Percentiles rank a stretch among this genome's conserved stretches.
phyloP scores from a whole-genome alignment of 2,888 invertebrate species.

The Agapostemon virescens region DNA sequence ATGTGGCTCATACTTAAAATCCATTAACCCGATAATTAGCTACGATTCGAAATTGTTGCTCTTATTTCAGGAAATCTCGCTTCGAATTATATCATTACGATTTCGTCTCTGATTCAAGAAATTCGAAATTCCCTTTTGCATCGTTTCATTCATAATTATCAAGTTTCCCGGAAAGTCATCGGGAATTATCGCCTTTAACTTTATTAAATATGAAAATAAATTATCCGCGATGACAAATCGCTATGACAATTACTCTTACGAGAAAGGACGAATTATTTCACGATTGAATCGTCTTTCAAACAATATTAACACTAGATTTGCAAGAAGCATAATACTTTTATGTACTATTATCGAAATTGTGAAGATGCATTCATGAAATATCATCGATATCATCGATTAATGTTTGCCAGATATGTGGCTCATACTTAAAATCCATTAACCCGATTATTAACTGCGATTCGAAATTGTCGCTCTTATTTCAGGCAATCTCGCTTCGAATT shows the following conservation, averaged over 20 bases:
- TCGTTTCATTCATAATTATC: background rate
- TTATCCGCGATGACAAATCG: no score
- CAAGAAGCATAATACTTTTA: no score
- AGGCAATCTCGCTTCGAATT: background rate
- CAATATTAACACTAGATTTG: no score
- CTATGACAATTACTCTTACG: no score
- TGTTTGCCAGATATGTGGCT: background rate
- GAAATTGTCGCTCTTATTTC: background rate
- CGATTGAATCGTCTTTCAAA: no score
- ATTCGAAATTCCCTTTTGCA: background rate
- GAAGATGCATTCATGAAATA: no score
- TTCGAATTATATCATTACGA: background rate
- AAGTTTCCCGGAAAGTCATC: no score
- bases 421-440: conserved; percentile 4
- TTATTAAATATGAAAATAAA: background rate
- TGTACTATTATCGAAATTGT: no score
- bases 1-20: conserved; percentile 1
- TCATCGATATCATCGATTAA: conserved; percentile 12
- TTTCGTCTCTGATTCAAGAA: background rate
- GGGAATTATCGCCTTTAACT: background rate
- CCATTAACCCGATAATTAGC: background rate
- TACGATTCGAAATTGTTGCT: background rate
- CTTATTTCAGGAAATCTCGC: background rate
- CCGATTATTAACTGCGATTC: background rate
- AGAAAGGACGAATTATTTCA: background rate